Conservation (phyloP, 2,113 vertebrate genomes). For the Hippocampus comes region DNA sequence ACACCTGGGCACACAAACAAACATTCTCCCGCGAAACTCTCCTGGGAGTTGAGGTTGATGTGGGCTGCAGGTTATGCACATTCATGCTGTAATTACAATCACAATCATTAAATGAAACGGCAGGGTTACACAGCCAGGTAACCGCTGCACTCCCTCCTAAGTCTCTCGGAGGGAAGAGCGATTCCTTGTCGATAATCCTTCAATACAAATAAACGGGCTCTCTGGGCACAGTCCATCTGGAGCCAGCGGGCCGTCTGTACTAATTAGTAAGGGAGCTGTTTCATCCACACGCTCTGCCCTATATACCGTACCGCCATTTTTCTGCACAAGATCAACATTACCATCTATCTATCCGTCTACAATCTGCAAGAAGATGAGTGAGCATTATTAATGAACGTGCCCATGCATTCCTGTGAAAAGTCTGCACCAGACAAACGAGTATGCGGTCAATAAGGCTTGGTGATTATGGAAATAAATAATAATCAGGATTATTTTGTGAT, state of each 20-base stretch:
- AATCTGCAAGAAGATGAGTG: constrained; percentile 25
- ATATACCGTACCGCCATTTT: constrained; percentile 37
- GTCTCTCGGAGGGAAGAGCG: constrained; percentile 62
- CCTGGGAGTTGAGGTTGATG: constrained; percentile 17
- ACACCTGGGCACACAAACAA: constrained; percentile 28
- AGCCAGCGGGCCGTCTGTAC: constrained; percentile 65
- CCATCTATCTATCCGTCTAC: constrained; percentile 29
- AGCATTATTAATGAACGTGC: constrained; percentile 11
- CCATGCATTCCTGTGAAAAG: constrained; percentile 19
- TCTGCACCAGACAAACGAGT: constrained; percentile 1
- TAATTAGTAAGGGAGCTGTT: constrained; percentile 77
- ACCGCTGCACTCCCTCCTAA: constrained; percentile 47
- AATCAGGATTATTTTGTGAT: too few relatives aligned
- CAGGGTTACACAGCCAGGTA: constrained; percentile 54
- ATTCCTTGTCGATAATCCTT: constrained; percentile 71
- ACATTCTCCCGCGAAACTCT: constrained; percentile 35
- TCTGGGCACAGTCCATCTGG: constrained; percentile 63
- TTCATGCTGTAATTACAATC: constrained; percentile 40
- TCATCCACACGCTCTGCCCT: constrained; percentile 67
- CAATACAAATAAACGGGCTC: constrained; percentile 73
- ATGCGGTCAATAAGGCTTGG: neutral
- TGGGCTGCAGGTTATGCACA: constrained; percentile 23
- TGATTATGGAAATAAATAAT: too few relatives aligned
- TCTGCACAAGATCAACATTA: constrained; percentile 28
- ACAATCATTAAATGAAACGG: constrained; percentile 57